A percentile compares a stretch with the other conserved stretches of the same genome.
Evolutionary conservation across 1,140 invertebrate species (phyloP).

Genomic region (Rhysida immarginata): DNA sequence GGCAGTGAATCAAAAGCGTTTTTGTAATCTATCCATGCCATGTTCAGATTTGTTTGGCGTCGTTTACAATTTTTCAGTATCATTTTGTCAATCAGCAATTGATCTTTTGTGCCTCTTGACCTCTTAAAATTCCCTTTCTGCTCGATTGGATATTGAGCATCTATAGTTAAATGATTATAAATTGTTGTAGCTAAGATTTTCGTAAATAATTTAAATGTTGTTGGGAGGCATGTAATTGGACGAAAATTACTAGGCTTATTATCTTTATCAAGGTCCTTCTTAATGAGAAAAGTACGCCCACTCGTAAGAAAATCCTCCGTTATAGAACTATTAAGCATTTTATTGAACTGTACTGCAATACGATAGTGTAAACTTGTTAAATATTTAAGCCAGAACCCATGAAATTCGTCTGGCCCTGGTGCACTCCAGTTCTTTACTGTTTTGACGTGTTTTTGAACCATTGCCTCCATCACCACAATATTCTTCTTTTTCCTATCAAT

Average conservation of each 20-base stretch:
- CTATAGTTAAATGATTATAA: neutral
- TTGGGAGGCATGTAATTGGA: neutral
- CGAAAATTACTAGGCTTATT: neutral
- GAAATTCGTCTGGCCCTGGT: neutral
- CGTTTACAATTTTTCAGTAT: neutral
- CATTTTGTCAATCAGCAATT: neutral
- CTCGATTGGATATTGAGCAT: neutral
- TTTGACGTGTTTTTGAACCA: neutral
- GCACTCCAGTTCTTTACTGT: neutral
- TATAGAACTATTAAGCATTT: neutral
- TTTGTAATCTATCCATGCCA: constrained; percentile 1
- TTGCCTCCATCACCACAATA: neutral
- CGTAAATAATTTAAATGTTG: neutral
- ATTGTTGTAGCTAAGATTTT: neutral
- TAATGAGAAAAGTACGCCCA: neutral
- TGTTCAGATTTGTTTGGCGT: neutral
- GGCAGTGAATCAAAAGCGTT: neutral
- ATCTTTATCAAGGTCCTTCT: neutral
- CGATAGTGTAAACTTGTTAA: neutral
- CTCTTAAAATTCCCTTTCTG: neutral
- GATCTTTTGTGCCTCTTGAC: neutral
- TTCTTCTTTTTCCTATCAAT: neutral
- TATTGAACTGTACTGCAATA: neutral
- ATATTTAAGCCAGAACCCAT: neutral
- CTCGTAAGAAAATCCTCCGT: neutral